phyloP scores from a whole-genome alignment of 1,140 invertebrate species.

The Bombus confusus region DNA sequence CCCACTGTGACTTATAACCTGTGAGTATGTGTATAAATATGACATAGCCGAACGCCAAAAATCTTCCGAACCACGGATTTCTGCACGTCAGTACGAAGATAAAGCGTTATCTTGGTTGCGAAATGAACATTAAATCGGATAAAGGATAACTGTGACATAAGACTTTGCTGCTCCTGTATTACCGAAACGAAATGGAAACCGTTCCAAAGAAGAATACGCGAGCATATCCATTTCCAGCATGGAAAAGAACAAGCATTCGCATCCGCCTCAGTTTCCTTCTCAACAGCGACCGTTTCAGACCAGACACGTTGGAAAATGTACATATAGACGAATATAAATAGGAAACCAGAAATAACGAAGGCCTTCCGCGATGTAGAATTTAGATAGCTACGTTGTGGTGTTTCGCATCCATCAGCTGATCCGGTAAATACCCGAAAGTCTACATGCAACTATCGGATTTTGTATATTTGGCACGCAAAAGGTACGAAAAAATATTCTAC shows the following conservation, averaged over 20 bases:
- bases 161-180: not conserved
- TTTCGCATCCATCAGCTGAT: not conserved
- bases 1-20: too few relatives aligned
- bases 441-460: too few relatives aligned
- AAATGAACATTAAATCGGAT: conserved; percentile 27
- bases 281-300: conserved; percentile 43
- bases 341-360: conserved; percentile 39
- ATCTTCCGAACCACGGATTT: not conserved
- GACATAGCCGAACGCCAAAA: not conserved
- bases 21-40: too few relatives aligned
- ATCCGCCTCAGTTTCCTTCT: conserved; percentile 2
- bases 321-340: conserved; percentile 11
- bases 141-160: not conserved
- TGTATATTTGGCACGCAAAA: too few relatives aligned
- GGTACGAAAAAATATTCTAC: too few relatives aligned
- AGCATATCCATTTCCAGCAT: conserved; percentile 33
- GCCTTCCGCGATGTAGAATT: not conserved
- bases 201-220: conserved; percentile 24
- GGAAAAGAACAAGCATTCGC: conserved; percentile 18
- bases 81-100: not conserved
- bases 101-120: not conserved
- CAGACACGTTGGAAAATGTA: conserved; percentile 10
- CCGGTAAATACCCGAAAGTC: not conserved
- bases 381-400: not conserved
- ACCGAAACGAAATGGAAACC: conserved; percentile 7